A percentile compares a stretch with the other conserved stretches of the same genome.
These are phyloP conservation scores for Rhombomys opimus DNA, from an alignment of 2,113 vertebrate species.

Conservation along the genomic window DNA sequence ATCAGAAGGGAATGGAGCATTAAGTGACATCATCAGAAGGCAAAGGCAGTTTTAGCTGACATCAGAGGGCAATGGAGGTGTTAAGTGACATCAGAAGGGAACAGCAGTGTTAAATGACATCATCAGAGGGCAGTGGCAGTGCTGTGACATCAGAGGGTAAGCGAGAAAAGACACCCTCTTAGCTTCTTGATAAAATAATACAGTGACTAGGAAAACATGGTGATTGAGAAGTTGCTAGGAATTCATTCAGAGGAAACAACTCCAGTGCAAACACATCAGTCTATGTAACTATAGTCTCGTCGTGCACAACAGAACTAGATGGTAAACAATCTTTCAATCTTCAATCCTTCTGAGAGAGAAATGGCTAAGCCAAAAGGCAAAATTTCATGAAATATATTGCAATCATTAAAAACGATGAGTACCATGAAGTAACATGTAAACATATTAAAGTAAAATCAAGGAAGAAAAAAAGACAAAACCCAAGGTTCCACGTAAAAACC, in stretches of 20 bases:
- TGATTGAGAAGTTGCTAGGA: neutral
- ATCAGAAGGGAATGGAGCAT: neutral
- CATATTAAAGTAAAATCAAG: constrained; percentile 23
- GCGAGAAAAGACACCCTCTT: neutral
- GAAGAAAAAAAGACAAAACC: neutral
- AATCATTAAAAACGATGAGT: constrained; percentile 31
- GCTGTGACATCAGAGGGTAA: neutral
- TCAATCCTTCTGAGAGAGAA: constrained; percentile 36
- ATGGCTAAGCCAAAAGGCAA: neutral
- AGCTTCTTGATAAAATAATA: constrained; percentile 10
- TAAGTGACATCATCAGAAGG: neutral
- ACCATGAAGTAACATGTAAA: constrained; percentile 35
- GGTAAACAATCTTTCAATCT: neutral
- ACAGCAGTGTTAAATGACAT: neutral
- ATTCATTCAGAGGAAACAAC: constrained; percentile 54
- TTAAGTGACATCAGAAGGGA: neutral
- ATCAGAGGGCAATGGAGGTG: neutral
- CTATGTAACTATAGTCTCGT: constrained; percentile 24
- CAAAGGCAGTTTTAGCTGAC: neutral
- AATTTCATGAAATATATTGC: constrained; percentile 40
- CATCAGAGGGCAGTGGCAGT: neutral
- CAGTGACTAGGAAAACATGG: neutral
- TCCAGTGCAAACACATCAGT: neutral
- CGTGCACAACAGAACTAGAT: neutral
- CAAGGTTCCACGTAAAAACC: neutral